phyloP scores from a whole-genome alignment of 2,797 vertebrate species.

The Fistularia tabacaria region DNA sequence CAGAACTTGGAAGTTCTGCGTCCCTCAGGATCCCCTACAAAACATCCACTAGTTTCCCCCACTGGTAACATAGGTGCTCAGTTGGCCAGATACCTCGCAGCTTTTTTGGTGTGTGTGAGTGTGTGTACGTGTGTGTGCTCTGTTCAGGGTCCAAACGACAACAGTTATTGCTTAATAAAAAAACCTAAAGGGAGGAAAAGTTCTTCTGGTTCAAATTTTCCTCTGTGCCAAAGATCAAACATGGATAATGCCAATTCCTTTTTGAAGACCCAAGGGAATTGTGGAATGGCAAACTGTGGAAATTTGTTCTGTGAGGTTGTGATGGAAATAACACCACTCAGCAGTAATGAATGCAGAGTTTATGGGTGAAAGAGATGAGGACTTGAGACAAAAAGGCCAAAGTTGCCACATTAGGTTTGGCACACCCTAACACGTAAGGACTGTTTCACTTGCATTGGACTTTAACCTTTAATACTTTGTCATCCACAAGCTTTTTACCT shows the following conservation, averaged over 20 bases:
- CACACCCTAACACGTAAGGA: neutral
- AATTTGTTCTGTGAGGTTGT: too few species aligned
- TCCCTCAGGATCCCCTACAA: constrained; percentile 40
- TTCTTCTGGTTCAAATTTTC: constrained; percentile 38
- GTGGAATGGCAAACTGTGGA: constrained; percentile 25
- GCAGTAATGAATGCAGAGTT: too few species aligned
- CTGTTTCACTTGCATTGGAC: constrained; percentile 1
- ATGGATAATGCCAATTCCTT: constrained; percentile 16
- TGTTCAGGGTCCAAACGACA: constrained; percentile 41
- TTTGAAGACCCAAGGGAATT: constrained; percentile 13
- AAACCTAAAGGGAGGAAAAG: constrained; percentile 39
- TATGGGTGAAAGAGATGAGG: too few species aligned
- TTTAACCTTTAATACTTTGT: neutral
- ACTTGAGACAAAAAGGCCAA: too few species aligned
- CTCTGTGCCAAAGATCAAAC: constrained; percentile 27
- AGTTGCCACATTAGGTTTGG: neutral
- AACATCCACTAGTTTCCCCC: constrained; percentile 64
- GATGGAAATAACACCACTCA: too few species aligned
- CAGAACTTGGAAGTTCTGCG: constrained; percentile 37
- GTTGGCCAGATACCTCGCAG: constrained; percentile 18
- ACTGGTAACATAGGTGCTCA: constrained; percentile 32
- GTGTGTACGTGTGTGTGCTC: constrained; percentile 14
- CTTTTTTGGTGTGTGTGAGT: neutral
- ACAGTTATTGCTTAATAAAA: constrained; percentile 41
- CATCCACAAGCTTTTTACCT: too few species aligned